These are phyloP conservation scores for Melanotaenia nigrans DNA, from an alignment of 2,797 vertebrate species.

Conservation along the genomic window DNA sequence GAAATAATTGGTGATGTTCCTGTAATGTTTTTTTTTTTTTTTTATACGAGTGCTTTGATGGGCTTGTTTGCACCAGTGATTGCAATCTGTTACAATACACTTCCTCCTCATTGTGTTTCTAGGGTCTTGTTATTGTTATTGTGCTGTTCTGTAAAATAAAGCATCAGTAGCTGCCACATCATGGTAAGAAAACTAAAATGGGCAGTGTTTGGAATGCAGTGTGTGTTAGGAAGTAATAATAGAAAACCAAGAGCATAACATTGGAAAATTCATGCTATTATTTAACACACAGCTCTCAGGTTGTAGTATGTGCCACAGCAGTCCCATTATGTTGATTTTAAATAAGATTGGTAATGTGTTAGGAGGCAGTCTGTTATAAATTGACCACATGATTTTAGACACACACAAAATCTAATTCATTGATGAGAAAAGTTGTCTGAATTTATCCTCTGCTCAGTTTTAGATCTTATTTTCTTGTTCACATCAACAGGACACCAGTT, in stretches of 20 bases:
- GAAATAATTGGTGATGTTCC: neutral
- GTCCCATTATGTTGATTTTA: conserved; percentile 43
- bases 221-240: conserved; percentile 17
- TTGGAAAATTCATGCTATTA: conserved; percentile 8
- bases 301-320: conserved; percentile 34
- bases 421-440: conserved; percentile 19
- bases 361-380: conserved; percentile 46
- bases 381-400: conserved; percentile 27
- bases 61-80: neutral
- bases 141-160: neutral
- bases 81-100: neutral
- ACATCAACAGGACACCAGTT: conserved; percentile 7
- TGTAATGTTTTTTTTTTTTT: no score
- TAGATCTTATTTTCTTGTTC: conserved; percentile 23
- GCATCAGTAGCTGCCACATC: neutral
- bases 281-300: conserved; percentile 23
- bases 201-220: conserved; percentile 7
- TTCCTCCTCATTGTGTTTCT: neutral
- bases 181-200: neutral
- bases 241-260: conserved; percentile 6
- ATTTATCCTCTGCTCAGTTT: conserved; percentile 6
- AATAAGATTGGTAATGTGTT: conserved; percentile 17
- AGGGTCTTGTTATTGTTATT: neutral
- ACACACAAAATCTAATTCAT: neutral
- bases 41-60: neutral